Evolutionary conservation across 2,888 invertebrate genomes (phyloP), one percentile per base, ranked within the genome.

Genomic region (Melinaea marsaeus): DNA sequence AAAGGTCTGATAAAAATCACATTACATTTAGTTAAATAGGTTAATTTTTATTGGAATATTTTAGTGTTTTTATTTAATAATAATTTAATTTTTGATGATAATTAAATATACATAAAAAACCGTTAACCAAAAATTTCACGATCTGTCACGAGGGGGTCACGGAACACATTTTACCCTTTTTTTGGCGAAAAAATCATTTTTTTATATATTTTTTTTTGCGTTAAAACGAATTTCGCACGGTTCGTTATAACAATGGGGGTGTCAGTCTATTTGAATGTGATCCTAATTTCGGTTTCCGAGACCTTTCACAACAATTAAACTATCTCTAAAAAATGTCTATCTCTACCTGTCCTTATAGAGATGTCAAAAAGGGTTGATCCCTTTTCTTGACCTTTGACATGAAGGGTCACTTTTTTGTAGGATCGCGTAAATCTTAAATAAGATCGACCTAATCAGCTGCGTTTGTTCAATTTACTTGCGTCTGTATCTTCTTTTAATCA

Each of bases 161-260:
- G 64, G 62, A 33, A 42, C 35, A 56, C 51, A 61, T 63, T 69
- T 67, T 61, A 73, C 83, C 84, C 83, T 81, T 84, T 69, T 79
- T 79, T 75, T 74, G 64, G 34, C 57, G 57, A 69, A 76, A 79
- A 74, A 73, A 62, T 3, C 48, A 56, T 76, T 80, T 81, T 80
- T 78, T 72, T 60, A 9, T 13, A 63, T 56, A 59, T 58, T 60
- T 32, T 37, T 61, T 81, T 76, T 76, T 73, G 65, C 58, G 46
- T 85, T 86, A 83, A 86, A 71, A 61, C 48, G 70, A 83, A 90
- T 90, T 90, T 90, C 90, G 86, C 90, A 90, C 90, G 90, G 88
- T 87, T 86, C 77, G 84, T 89, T 87, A 79, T 73, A 71, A 78
- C 76, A 78, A 79, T 76, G 72, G 72, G 74, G 75, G 73, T 84